These are phyloP conservation scores for Equus przewalskii DNA, from an alignment of 2,113 vertebrate genomes.

Conservation along the genomic window DNA sequence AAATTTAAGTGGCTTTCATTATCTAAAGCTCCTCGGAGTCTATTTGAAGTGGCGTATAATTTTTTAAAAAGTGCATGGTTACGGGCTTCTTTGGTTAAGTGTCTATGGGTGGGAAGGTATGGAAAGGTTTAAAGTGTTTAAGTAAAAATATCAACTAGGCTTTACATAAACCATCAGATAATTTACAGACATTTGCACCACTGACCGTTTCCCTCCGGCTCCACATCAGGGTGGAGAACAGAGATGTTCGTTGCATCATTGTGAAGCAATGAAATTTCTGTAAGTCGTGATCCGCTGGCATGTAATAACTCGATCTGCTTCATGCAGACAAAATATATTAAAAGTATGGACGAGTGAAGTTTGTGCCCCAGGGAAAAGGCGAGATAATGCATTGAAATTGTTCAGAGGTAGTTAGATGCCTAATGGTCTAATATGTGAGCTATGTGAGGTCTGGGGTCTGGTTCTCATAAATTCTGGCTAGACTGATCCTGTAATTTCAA, in stretches of 20 bases:
- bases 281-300: constrained; percentile 90
- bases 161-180: constrained; percentile 76
- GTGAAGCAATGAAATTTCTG: constrained; percentile 90
- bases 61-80: constrained; percentile 4
- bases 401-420: constrained; percentile 94
- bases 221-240: constrained; percentile 74
- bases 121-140: constrained; percentile 83
- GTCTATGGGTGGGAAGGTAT: constrained; percentile 22
- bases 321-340: constrained; percentile 95
- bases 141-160: constrained; percentile 79
- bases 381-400: constrained; percentile 93
- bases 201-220: constrained; percentile 82
- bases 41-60: constrained; percentile 24
- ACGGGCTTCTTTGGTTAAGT: constrained; percentile 46
- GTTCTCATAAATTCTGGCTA: constrained; percentile 95
- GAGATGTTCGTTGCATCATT: constrained; percentile 84
- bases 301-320: constrained; percentile 92
- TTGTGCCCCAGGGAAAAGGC: constrained; percentile 93
- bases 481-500: constrained; percentile 94
- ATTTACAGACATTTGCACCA: constrained; percentile 80
- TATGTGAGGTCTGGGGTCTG: constrained; percentile 93
- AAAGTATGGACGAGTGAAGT: constrained; percentile 93
- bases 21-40: constrained; percentile 34
- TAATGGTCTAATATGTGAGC: constrained; percentile 95
- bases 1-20: constrained; percentile 49